Conservation (phyloP, 1,140 invertebrate species). For the Aphelinus certus region DNA sequence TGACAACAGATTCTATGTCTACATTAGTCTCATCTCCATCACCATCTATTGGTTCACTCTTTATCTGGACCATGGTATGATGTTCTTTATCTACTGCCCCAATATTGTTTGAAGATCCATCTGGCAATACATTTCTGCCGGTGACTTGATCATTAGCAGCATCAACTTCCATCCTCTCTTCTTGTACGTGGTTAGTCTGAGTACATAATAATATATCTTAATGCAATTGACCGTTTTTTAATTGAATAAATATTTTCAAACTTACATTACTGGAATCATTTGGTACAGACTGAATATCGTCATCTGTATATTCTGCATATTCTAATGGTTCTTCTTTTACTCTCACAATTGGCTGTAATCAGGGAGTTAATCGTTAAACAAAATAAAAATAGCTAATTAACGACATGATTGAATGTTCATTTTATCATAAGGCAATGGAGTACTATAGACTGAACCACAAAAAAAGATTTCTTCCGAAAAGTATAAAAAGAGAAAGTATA, state of each 20-base stretch:
- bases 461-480: too few species aligned
- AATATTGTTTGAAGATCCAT: not conserved
- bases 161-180: not conserved
- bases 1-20: conserved; percentile 50
- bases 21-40: conserved; percentile 50
- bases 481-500: too few species aligned
- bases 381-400: not conserved
- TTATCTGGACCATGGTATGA: conserved; percentile 36
- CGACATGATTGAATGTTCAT: not conserved
- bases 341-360: conserved; percentile 42
- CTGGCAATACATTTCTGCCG: not conserved
- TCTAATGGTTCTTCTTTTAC: conserved; percentile 59
- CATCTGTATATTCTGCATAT: conserved; percentile 45
- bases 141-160: not conserved
- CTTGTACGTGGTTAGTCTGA: conserved; percentile 13
- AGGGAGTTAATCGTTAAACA: too few species aligned
- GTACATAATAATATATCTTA: not conserved
- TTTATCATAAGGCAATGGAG: too few species aligned
- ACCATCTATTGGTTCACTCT: conserved; percentile 47
- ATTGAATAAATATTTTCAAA: conserved; percentile 17
- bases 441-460: too few species aligned
- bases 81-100: conserved; percentile 17
- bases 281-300: conserved; percentile 45
- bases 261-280: conserved; percentile 46
- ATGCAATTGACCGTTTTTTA: not conserved